A percentile compares a stretch with the other conserved stretches of the same genome.
Evolutionary conservation across 2,113 vertebrate genomes (phyloP).

Genomic region (Megalops atlanticus): DNA sequence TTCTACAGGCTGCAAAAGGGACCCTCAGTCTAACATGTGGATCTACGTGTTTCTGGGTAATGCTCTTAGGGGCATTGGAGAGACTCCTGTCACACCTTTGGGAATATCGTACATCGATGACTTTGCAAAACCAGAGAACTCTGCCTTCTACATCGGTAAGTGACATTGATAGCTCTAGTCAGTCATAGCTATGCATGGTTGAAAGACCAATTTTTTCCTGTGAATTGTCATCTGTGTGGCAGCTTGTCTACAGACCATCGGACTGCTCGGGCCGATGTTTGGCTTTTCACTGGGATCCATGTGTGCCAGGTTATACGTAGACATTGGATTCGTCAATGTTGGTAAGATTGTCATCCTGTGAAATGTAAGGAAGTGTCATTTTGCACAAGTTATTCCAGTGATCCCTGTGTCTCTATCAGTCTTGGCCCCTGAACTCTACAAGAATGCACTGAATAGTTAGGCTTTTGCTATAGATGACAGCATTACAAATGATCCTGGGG

Average conservation of each 20-base stretch:
- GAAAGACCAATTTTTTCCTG: conserved; percentile 7
- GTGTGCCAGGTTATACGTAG: conserved; percentile 84
- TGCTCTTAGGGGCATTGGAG: conserved; percentile 85
- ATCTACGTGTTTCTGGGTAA: conserved; percentile 87
- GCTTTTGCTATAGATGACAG: no score
- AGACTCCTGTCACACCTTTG: conserved; percentile 82
- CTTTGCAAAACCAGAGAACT: conserved; percentile 81
- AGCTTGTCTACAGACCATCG: conserved; percentile 81
- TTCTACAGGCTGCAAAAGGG: conserved; percentile 71
- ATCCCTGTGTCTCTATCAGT: no score
- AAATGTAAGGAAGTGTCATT: neutral
- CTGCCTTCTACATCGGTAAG: conserved; percentile 85
- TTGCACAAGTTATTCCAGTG: neutral
- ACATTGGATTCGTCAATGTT: conserved; percentile 84
- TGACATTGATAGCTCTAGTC: neutral
- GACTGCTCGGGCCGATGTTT: conserved; percentile 79
- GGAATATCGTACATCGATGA: conserved; percentile 92
- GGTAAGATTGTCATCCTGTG: conserved; percentile 49
- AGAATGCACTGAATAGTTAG: no score
- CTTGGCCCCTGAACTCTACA: no score
- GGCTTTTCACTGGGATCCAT: conserved; percentile 81
- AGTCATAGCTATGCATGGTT: neutral
- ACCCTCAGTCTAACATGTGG: conserved; percentile 79
- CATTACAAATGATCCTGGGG: no score
- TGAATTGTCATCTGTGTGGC: conserved; percentile 35